phyloP scores from a whole-genome alignment of 2,797 vertebrate species.

The Pangasius djambal region DNA sequence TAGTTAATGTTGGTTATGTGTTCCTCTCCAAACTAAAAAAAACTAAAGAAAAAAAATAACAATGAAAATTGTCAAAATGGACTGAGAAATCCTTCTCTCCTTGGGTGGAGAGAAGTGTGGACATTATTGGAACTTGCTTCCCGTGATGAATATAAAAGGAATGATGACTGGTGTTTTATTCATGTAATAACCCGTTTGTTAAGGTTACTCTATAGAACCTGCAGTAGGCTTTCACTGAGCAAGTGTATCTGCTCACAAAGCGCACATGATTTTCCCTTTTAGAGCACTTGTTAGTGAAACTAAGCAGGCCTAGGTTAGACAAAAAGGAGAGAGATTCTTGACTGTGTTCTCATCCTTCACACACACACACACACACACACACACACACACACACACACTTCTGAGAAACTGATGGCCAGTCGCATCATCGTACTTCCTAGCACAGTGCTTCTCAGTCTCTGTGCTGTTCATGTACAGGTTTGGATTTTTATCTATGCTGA shows the following conservation, averaged over 20 bases:
- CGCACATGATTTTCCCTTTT: slow-evolving; percentile 5
- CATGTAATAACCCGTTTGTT: background rate
- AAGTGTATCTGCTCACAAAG: background rate
- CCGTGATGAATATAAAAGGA: too few species aligned
- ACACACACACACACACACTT: background rate
- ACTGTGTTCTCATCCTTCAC: background rate
- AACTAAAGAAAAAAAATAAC: too few species aligned
- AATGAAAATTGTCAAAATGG: background rate
- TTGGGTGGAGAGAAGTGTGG: background rate
- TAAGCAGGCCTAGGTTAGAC: background rate
- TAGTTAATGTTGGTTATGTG: too few species aligned
- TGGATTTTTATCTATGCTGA: background rate
- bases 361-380: too few species aligned
- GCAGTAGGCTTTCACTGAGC: background rate
- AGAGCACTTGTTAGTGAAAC: slow-evolving; percentile 6
- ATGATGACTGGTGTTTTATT: slow-evolving; percentile 2
- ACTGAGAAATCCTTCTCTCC: background rate
- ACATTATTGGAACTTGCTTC: background rate
- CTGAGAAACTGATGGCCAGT: background rate
- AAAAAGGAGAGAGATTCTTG: background rate
- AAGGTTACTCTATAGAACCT: background rate
- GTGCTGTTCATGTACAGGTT: background rate
- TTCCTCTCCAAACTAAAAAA: background rate
- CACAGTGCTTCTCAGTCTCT: background rate
- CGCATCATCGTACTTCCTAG: background rate